phyloP scores from a whole-genome alignment of 2,113 vertebrate genomes.

The Prionailurus bengalensis region DNA sequence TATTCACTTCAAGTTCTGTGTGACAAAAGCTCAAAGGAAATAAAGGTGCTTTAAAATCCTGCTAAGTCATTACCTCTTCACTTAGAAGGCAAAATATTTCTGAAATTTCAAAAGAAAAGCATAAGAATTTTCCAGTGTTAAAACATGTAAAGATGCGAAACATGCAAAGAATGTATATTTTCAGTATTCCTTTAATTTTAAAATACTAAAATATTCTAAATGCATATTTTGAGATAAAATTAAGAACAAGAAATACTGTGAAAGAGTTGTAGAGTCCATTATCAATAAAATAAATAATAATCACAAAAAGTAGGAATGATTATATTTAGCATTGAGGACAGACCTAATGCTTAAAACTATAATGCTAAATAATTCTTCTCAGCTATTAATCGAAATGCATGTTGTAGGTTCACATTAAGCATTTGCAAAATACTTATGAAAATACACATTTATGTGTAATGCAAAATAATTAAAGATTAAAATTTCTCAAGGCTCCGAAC shows the following conservation, averaged over 20 bases:
- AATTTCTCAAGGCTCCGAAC: not conserved
- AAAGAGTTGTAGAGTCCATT: not conserved
- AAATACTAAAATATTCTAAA: slow-evolving; percentile 30
- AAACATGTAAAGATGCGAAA: not conserved
- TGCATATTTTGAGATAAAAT: not conserved
- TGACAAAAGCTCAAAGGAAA: slow-evolving; percentile 13
- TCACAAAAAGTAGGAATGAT: not conserved
- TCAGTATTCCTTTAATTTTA: slow-evolving; percentile 24
- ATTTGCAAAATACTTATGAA: not conserved
- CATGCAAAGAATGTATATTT: not conserved
- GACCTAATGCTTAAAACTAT: not conserved
- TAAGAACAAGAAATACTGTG: slow-evolving; percentile 14
- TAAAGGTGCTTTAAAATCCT: not conserved
- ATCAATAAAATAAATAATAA: slow-evolving; percentile 11
- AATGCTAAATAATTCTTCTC: not conserved
- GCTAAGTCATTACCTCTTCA: not conserved
- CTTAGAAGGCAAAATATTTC: not conserved
- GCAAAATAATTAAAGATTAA: slow-evolving; percentile 7
- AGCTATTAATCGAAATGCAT: not conserved
- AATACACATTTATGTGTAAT: not conserved
- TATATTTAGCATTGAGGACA: not conserved
- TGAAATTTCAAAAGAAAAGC: slow-evolving; percentile 25
- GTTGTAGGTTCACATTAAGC: not conserved
- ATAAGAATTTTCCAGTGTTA: not conserved
- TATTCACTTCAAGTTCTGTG: not conserved